Base-by-base conservation (phyloP, 2,888 invertebrate species). In the Drosophila rubida region DNA sequence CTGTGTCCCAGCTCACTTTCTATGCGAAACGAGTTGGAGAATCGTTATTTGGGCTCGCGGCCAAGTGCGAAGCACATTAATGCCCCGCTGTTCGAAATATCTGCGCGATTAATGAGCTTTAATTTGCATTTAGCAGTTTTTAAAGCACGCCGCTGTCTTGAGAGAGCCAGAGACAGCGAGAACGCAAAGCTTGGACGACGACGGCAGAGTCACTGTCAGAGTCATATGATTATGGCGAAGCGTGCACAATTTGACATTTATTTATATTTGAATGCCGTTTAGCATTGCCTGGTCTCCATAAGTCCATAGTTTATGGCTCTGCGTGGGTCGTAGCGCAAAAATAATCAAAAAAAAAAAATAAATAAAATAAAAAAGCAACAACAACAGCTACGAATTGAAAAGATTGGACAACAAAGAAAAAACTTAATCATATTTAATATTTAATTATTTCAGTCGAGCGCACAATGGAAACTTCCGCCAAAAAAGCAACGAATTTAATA, bases 201-300 rank as follows among this genome's bases (percentile, higher is more conserved):
- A 49, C 54, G 59, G 45, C 60, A 54, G 48, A 48, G 60, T 59
- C 50, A 6, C 62, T 54, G 46, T 42, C 62, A 57, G 48, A 58
- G 58, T 42, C 51, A 65, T 68, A 58, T 86, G 78, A 86, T 83
- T 86, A 82, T 82, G 84, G 84, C 69, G 62, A 80, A 80, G 78
- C 78, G 87, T 86, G 80, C 81, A 78, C 69, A 82, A 80, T 83
- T 78, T 82, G 87, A 82, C 82, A 82, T 82, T 82, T 82, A 82
- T 82, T 82, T 83, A 80, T 82, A 80, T 86, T 82, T 82, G 82
- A 82, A 82, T 80, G 87, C 81, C 84, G 84, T 82, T 82, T 82
- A 82, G 83, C 73, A 76, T 73, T 85, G 75, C 63, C 48, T 72
- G 63, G 48, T 42, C 63, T 80, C 69, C 67, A 80, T 83, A 83